Conservation (phyloP, 2,113 vertebrate species). For the Clarias batrachus region DNA sequence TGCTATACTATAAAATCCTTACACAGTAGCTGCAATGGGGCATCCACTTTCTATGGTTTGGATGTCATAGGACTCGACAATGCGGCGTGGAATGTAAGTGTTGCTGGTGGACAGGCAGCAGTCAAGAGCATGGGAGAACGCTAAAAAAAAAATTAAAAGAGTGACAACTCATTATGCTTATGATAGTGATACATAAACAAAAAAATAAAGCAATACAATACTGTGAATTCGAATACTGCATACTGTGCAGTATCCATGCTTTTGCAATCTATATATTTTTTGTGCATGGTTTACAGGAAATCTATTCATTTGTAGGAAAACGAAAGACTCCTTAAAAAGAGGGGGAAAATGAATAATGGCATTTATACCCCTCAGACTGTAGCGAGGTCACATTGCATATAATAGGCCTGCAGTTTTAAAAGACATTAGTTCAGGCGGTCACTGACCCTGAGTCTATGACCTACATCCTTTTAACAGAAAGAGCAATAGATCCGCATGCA, state of each 20-base stretch:
- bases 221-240: background rate
- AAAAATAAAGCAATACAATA: background rate
- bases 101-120: constrained; percentile 43
- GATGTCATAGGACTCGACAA: constrained; percentile 18
- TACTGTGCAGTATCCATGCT: too few species aligned
- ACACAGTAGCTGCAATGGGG: constrained; percentile 49
- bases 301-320: background rate
- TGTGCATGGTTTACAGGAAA: constrained; percentile 19
- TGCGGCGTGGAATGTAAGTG: constrained; percentile 19
- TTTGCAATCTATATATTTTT: background rate
- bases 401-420: constrained; percentile 12
- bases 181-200: background rate
- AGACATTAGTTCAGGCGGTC: background rate
- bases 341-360: background rate
- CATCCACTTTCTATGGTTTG: constrained; percentile 36
- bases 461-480: background rate
- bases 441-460: background rate
- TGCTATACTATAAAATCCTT: constrained; percentile 21
- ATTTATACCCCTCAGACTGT: background rate
- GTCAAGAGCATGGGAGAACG: constrained; percentile 30
- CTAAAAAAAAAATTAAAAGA: constrained; percentile 9
- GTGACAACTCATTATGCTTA: background rate
- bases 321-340: background rate
- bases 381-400: background rate
- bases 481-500: background rate